phyloP scores from a whole-genome alignment of 2,797 vertebrate genomes.

The Mormyrops attenuatus region DNA sequence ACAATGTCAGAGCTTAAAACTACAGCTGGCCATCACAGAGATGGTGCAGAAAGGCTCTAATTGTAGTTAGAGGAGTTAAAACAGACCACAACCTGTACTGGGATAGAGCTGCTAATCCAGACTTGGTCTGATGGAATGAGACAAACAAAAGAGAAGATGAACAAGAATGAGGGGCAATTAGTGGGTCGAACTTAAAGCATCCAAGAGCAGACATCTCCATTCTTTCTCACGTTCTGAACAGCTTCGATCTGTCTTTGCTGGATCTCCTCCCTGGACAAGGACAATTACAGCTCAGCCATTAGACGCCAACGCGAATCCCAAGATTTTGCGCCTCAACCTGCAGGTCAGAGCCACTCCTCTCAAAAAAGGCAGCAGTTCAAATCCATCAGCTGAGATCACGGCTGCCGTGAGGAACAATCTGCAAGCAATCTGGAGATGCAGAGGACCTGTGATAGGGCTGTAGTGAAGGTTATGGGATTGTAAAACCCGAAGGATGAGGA shows the following conservation, averaged over 20 bases:
- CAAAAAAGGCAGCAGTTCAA: background rate
- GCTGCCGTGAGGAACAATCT: background rate
- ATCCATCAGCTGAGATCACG: background rate
- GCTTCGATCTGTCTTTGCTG: slow-evolving; percentile 39
- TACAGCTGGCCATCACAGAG: background rate
- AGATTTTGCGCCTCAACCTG: background rate
- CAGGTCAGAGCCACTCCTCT: background rate
- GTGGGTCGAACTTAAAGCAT: slow-evolving; percentile 69
- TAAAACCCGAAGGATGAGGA: background rate
- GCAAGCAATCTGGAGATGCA: background rate
- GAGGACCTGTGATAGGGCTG: background rate
- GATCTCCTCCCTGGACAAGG: slow-evolving; percentile 55
- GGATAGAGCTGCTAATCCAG: background rate
- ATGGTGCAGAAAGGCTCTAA: background rate
- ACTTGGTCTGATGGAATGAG: slow-evolving; percentile 20
- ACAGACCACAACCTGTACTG: background rate
- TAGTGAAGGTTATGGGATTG: background rate
- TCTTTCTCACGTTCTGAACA: slow-evolving; percentile 49
- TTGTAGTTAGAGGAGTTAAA: background rate
- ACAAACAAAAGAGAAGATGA: background rate
- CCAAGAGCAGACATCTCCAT: slow-evolving; percentile 71
- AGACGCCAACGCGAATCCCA: background rate
- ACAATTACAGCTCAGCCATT: slow-evolving; percentile 25
- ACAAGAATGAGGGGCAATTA: slow-evolving; percentile 57
- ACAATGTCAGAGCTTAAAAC: background rate